Percentiles rank a stretch among this genome's conserved stretches.
phyloP scores from a whole-genome alignment of 1,140 invertebrate genomes.

The Drosophila subobscura region DNA sequence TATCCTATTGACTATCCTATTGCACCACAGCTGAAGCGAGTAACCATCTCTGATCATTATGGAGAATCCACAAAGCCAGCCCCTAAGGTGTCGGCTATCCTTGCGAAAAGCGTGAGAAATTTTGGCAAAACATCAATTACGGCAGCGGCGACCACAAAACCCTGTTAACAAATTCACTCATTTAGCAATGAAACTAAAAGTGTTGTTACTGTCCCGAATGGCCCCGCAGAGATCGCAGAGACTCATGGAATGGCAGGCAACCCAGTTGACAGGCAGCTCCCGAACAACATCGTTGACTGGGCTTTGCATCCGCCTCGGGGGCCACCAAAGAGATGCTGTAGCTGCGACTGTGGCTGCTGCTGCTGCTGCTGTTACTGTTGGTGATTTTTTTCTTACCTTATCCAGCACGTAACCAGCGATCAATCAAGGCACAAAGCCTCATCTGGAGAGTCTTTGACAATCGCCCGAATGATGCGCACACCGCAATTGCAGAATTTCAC shows the following conservation, averaged over 20 bases:
- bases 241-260: constrained; percentile 58
- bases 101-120: constrained; percentile 65
- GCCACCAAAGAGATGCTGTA: constrained; percentile 13
- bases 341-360: constrained; percentile 10
- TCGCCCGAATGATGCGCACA: constrained; percentile 66
- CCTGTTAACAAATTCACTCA: constrained; percentile 77
- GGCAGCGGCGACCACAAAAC: constrained; percentile 24
- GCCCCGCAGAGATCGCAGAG: constrained; percentile 7
- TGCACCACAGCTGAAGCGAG: too few species aligned
- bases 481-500: constrained; percentile 79
- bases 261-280: constrained; percentile 76
- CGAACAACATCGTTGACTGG: constrained; percentile 43
- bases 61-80: constrained; percentile 21
- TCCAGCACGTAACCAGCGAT: constrained; percentile 75
- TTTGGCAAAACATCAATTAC: constrained; percentile 46
- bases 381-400: constrained; percentile 42
- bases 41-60: constrained; percentile 3
- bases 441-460: constrained; percentile 61
- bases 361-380: constrained; percentile 25
- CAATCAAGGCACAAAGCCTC: constrained; percentile 69
- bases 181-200: constrained; percentile 80
- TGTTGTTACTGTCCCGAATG: constrained; percentile 69
- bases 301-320: constrained; percentile 69
- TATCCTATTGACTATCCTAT: too few species aligned
- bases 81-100: constrained; percentile 53